Evolutionary conservation across 1,140 invertebrate genomes (phyloP).

Genomic region (Thaumetopoea pityocampa): DNA sequence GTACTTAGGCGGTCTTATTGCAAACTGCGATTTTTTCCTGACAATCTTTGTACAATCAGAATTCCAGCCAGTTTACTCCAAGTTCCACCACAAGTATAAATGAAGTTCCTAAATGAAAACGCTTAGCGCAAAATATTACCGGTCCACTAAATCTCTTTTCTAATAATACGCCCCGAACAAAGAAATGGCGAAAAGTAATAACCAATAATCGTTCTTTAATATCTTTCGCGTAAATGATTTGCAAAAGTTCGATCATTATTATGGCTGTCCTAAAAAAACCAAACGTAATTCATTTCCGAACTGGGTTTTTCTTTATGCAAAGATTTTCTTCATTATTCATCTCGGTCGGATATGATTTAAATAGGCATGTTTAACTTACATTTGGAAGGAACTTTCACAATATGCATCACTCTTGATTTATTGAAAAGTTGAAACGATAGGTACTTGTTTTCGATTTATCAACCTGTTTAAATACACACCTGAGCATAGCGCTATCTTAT

Average conservation of each 20-base stretch:
- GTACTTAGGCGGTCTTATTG: too few species aligned
- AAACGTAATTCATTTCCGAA: slow-evolving; percentile 12
- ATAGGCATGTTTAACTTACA: slow-evolving; percentile 12
- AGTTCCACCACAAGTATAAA: too few species aligned
- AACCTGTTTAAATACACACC: too few species aligned
- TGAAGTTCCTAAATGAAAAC: slow-evolving; percentile 14
- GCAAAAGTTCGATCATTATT: slow-evolving; percentile 29
- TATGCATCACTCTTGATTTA: slow-evolving; percentile 16
- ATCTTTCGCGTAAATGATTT: slow-evolving; percentile 28
- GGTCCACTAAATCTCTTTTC: slow-evolving; percentile 19
- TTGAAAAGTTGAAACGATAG: slow-evolving; percentile 10
- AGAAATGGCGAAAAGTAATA: slow-evolving; percentile 33
- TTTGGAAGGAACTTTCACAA: slow-evolving; percentile 4
- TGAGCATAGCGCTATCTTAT: too few species aligned
- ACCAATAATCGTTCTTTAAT: slow-evolving; percentile 36
- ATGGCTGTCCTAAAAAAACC: slow-evolving; percentile 14
- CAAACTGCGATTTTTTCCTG: too few species aligned
- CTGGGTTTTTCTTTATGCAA: slow-evolving; percentile 6
- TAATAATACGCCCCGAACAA: slow-evolving; percentile 25
- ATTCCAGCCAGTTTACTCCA: too few species aligned
- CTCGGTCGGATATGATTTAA: slow-evolving; percentile 10
- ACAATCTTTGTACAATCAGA: too few species aligned
- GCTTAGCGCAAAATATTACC: slow-evolving; percentile 8
- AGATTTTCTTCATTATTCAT: slow-evolving; percentile 10
- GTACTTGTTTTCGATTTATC: too few species aligned